Evolutionary conservation across 2,797 vertebrate species (phyloP), one percentile per base, ranked within the genome.

Genomic region (Aselliscus stoliczkanus): DNA sequence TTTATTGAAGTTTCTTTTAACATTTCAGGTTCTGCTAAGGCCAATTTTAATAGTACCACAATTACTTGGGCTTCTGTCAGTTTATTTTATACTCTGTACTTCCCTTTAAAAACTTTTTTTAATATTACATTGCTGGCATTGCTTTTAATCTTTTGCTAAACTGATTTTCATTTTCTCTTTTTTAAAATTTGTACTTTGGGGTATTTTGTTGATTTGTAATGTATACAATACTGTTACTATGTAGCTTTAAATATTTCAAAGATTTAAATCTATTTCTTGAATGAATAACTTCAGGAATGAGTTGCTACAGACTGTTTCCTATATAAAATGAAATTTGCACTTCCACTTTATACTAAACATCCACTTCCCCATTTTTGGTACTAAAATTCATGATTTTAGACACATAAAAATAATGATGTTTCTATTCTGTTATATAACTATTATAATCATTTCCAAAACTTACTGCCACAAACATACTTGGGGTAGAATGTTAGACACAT

Each of bases 241-340:
- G 73, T 18, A 73, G 50, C 62, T 96, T 86, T 79, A 85, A 93
- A 56, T 65, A 80, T 85, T 84, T 90, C n/a, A 79, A 73, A 93
- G 80, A 58, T 54, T 67, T 58, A 84, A 39, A 58, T 21, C 13
- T 58, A 39, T 80, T 85, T 87, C 23, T 86, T 93, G 44, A 92
- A 77, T 81, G 58, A 90, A 44, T 79, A 60, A 80, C 10, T 67
- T 64, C 7, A 95, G 50, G n/a, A 90, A 64, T 64, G 11, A 50
- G n/a, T 65, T 90, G n/a, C n/a, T 82, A 4, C 7, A 82, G 39
- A 67, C 7, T 37, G 21, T 86, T 58, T 39, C 27, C 17, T 65
- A 54, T 39, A 34, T 58, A 90, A 96, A 79, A 72, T 72, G 21
- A 95, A 82, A 93, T 73, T 52, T 77, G 50, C 37, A 18, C 81